These are phyloP conservation scores for Dolichotis patagonum DNA, from an alignment of 2,113 vertebrate species.

Conservation along the genomic window DNA sequence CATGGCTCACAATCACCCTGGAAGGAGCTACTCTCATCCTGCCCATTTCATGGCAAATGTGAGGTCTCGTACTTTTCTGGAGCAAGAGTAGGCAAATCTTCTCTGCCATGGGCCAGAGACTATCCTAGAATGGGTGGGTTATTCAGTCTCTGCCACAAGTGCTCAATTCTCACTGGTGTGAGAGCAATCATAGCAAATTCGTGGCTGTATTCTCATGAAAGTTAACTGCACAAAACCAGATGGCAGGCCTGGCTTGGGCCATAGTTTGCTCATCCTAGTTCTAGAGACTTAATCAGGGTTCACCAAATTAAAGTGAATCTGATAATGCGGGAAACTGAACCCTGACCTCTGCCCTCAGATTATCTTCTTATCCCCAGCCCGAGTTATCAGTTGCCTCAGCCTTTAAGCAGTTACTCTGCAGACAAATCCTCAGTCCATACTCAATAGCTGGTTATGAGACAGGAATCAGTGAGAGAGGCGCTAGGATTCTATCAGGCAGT, in stretches of 20 bases:
- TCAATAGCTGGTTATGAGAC: not conserved
- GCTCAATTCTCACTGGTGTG: not conserved
- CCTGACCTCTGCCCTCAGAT: not conserved
- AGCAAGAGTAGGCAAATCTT: not conserved
- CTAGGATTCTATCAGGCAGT: not conserved
- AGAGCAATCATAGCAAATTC: not conserved
- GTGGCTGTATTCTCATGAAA: not conserved
- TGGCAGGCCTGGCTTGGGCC: not conserved
- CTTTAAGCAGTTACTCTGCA: not conserved
- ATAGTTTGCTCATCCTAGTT: not conserved
- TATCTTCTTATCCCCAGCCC: not conserved
- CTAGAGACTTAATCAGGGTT: not conserved
- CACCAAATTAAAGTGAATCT: not conserved
- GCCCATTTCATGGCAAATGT: not conserved
- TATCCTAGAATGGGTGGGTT: not conserved
- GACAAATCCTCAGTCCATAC: not conserved
- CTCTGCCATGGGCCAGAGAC: not conserved
- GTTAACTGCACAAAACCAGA: not conserved
- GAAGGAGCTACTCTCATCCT: not conserved
- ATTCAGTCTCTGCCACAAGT: not conserved
- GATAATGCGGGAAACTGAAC: slow-evolving; percentile 18
- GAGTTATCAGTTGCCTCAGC: not conserved
- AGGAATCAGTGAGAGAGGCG: not conserved
- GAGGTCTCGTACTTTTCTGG: not conserved
- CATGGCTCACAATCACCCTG: not conserved